These are phyloP conservation scores for pig (Sus scrofa) DNA, from an alignment of 2,113 vertebrate genomes.

Conservation along the genomic window DNA sequence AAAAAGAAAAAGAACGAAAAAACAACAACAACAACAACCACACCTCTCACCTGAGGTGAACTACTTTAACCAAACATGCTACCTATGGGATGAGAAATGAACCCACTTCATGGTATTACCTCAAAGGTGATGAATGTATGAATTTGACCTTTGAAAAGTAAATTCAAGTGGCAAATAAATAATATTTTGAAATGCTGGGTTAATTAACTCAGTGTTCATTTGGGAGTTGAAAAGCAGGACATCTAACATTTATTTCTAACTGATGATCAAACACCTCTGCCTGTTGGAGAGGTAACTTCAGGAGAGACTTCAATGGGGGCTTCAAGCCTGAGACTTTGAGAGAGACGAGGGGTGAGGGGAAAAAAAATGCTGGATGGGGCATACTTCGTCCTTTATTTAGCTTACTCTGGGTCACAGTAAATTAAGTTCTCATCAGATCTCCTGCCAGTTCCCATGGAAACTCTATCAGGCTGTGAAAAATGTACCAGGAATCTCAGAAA, in stretches of 20 bases:
- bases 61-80: slow-evolving; percentile 42
- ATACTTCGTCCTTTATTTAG: slow-evolving; percentile 33
- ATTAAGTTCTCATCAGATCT: slow-evolving; percentile 51
- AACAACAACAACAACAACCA: too few species aligned
- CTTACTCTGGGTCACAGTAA: slow-evolving; percentile 12
- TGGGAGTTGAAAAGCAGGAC: neutral
- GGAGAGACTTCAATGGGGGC: neutral
- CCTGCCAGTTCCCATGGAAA: slow-evolving; percentile 46
- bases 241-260: neutral
- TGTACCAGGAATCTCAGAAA: slow-evolving; percentile 5
- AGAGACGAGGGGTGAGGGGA: neutral
- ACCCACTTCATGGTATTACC: slow-evolving; percentile 15
- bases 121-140: slow-evolving; percentile 50
- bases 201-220: neutral
- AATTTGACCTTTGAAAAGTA: slow-evolving; percentile 52
- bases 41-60: slow-evolving; percentile 10
- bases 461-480: slow-evolving; percentile 15
- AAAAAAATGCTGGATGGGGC: neutral
- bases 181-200: neutral
- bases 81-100: slow-evolving; percentile 11
- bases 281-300: neutral
- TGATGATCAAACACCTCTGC: neutral
- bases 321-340: neutral
- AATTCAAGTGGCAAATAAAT: neutral
- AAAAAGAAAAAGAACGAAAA: too few species aligned